These are phyloP conservation scores for Neopipo cinnamomea DNA, from an alignment of 2,113 vertebrate species.

Conservation along the genomic window DNA sequence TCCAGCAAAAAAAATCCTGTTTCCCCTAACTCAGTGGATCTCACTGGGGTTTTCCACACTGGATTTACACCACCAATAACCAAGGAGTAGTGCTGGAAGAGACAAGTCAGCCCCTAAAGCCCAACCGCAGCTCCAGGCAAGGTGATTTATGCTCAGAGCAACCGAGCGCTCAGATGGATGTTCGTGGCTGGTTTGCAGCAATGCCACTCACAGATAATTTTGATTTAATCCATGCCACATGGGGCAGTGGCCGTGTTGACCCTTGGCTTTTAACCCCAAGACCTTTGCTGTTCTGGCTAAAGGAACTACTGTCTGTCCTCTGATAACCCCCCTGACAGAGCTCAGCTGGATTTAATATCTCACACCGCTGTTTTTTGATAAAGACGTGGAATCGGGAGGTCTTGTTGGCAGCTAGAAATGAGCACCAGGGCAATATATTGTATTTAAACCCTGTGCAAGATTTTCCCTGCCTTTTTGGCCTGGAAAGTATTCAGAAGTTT, in stretches of 20 bases:
- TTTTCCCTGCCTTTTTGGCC: background rate
- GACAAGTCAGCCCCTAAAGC: background rate
- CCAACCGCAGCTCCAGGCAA: background rate
- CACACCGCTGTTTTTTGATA: slow-evolving; percentile 24
- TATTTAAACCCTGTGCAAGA: rapidly evolving
- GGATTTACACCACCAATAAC: background rate
- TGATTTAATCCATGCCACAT: slow-evolving; percentile 74
- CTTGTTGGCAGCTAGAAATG: background rate
- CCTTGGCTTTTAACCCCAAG: slow-evolving; percentile 72
- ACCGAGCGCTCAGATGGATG: background rate
- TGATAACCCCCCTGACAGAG: slow-evolving; percentile 65
- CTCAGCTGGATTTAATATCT: slow-evolving; percentile 37
- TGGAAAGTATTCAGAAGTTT: background rate
- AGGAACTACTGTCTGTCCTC: slow-evolving; percentile 73
- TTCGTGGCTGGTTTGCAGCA: background rate
- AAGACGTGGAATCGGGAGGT: background rate
- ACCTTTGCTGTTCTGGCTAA: slow-evolving; percentile 57
- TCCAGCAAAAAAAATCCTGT: background rate
- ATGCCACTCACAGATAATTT: slow-evolving; percentile 52
- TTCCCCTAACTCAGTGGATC: rapidly evolving
- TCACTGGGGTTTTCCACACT: background rate
- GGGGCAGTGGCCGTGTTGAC: slow-evolving; percentile 60
- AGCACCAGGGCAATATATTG: background rate
- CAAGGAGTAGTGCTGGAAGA: background rate
- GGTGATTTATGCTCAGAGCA: background rate